Conservation (phyloP, 2,797 vertebrate genomes). For the Saxicola maurus region DNA sequence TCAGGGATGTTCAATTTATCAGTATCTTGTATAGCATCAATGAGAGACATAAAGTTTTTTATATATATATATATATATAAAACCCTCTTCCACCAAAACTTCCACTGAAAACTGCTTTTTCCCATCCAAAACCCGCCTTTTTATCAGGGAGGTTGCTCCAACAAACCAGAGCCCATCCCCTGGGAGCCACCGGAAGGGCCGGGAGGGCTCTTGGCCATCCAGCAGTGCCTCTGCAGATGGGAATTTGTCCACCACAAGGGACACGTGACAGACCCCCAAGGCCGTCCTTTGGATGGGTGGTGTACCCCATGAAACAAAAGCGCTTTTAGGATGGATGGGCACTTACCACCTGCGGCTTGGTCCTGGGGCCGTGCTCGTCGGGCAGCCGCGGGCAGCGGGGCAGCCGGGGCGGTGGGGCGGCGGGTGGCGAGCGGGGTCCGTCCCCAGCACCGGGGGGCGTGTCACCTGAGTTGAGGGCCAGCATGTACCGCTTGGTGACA, state of each 20-base stretch:
- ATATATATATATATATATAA: background rate
- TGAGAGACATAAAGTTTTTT: background rate
- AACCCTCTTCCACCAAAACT: background rate
- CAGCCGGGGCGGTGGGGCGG: slow-evolving; percentile 61
- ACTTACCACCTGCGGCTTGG: slow-evolving; percentile 96
- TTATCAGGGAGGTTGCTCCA: background rate
- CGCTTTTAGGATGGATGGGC: background rate
- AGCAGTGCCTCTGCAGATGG: fast-evolving
- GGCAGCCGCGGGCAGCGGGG: slow-evolving; percentile 65
- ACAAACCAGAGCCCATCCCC: background rate
- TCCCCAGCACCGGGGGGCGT: slow-evolving; percentile 61
- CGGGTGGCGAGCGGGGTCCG: slow-evolving; percentile 58
- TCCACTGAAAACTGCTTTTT: background rate
- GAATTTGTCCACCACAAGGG: background rate
- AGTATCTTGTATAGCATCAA: background rate
- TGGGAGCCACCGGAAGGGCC: background rate
- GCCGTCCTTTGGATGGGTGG: background rate
- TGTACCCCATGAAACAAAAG: fast-evolving
- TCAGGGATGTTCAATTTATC: background rate
- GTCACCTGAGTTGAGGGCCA: slow-evolving; percentile 76
- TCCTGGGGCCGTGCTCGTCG: slow-evolving; percentile 73
- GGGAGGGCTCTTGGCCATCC: background rate
- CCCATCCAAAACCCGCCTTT: background rate
- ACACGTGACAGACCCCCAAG: background rate
- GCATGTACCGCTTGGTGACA: slow-evolving; percentile 86